Conservation (phyloP, 2,888 invertebrate species). For the Microctonus brassicae region DNA sequence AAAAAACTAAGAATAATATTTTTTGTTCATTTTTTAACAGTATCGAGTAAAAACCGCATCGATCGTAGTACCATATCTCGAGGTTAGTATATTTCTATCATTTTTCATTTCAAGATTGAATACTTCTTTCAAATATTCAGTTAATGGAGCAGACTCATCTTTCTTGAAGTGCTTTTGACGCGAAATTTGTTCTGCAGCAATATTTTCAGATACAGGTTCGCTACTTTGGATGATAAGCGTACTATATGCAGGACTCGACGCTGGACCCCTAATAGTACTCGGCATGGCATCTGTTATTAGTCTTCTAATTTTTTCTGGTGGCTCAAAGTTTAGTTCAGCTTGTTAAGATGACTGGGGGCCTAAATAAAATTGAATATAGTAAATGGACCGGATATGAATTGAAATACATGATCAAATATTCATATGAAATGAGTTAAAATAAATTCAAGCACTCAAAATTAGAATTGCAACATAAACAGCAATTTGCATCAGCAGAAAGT, state of each 20-base stretch:
- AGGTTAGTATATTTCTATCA: too few species aligned
- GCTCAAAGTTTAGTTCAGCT: background rate
- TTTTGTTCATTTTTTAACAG: slow-evolving; percentile 5
- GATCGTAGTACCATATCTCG: too few species aligned
- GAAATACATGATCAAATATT: background rate
- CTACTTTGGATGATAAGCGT: too few species aligned
- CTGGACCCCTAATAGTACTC: background rate
- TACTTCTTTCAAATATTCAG: too few species aligned
- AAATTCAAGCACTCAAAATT: background rate
- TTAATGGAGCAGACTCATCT: too few species aligned
- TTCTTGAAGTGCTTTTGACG: background rate
- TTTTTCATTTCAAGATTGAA: too few species aligned
- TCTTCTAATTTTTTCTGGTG: background rate
- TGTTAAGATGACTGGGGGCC: background rate
- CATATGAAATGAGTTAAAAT: background rate
- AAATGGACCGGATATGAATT: background rate
- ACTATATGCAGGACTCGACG: background rate
- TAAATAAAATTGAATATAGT: background rate
- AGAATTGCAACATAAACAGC: background rate
- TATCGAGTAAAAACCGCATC: too few species aligned
- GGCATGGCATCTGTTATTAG: background rate
- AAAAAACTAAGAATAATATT: too few species aligned
- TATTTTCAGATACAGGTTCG: background rate
- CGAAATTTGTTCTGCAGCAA: background rate
- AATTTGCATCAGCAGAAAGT: background rate